Conservation (phyloP, 2,113 vertebrate species). For the Dicaeum eximium region DNA sequence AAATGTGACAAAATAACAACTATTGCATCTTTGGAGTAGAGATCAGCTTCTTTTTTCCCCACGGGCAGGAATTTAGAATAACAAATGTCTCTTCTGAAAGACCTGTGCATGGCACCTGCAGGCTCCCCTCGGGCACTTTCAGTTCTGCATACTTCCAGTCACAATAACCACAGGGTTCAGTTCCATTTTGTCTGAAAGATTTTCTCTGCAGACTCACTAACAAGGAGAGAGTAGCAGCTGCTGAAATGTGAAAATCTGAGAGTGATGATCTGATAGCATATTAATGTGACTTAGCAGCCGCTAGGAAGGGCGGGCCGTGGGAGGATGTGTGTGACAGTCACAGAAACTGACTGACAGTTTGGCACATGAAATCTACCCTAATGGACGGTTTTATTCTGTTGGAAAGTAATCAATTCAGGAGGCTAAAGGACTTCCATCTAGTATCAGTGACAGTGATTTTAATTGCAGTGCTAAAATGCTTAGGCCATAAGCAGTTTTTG, state of each 20-base stretch:
- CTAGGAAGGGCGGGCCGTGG: not conserved
- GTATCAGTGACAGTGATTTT: not conserved
- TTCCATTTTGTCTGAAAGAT: conserved; percentile 36
- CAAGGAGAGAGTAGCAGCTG: conserved; percentile 45
- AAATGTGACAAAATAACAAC: not conserved
- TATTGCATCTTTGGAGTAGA: not conserved
- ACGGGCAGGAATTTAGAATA: not conserved
- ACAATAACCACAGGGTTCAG: not conserved
- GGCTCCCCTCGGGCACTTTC: conserved; percentile 12
- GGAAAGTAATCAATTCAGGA: not conserved
- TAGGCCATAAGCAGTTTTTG: not conserved
- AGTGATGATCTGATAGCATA: conserved; percentile 34
- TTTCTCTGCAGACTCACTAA: conserved; percentile 36
- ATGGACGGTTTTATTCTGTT: not conserved
- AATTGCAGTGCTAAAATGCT: not conserved
- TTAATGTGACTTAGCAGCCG: conserved; percentile 1
- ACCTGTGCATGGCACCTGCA: not conserved
- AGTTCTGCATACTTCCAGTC: not conserved
- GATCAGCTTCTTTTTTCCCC: not conserved
- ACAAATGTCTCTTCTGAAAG: conserved; percentile 10
- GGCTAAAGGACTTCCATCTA: not conserved
- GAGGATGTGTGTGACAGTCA: conserved; percentile 6
- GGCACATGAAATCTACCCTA: not conserved
- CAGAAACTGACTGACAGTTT: not conserved
- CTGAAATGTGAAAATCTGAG: conserved; percentile 2